Evolutionary conservation across 2,888 invertebrate species (phyloP), one percentile per base, ranked within the genome.

Genomic region (Xanthia icteritia): DNA sequence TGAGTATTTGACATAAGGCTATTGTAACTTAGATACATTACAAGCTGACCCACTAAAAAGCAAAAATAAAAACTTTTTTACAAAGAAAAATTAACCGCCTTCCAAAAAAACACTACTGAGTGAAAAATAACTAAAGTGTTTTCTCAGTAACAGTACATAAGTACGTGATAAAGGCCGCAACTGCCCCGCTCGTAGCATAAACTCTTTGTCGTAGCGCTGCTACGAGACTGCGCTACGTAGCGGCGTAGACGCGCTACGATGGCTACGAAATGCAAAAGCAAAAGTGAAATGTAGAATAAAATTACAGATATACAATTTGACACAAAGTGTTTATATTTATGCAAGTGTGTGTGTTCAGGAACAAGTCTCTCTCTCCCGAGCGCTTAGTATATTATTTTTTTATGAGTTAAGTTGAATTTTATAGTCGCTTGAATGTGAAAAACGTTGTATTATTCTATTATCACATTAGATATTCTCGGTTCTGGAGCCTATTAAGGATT

Each of bases 121-220:
- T 31, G 31, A 31, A 31, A 31, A 2, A 31, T 31, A 31, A 31
- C 31, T 31, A 31, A 31, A 31, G 31, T 31, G 1, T 31, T 31
- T 31, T 54, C 60, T 70, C 39, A 45, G 54, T 45, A 54, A 36
- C 51, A 72, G 48, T 65, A 39, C 63, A 63, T 73, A 75, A 75
- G 61, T 69, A 82, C 42, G 51, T 61, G 66, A 73, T 60, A 72
- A 74, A 51, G 45, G 15, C 13, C n/a, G 42, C 36, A 58, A 23
- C 64, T 17, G 58, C 61, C 48, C 48, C 6, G 42, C 64, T 64
- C 61, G 67, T 69, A 69, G 72, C 77, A 36, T 60, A 69, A 78
- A 67, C 56, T 67, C 15, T 73, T 73, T 73, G 42, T 69, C 67
- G 73, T 72, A 81, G 69, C 66, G 11, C 42, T 36, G 67, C 71